Evolutionary conservation across 2,113 vertebrate species (phyloP).

Genomic region (Pseudopipra pipra): DNA sequence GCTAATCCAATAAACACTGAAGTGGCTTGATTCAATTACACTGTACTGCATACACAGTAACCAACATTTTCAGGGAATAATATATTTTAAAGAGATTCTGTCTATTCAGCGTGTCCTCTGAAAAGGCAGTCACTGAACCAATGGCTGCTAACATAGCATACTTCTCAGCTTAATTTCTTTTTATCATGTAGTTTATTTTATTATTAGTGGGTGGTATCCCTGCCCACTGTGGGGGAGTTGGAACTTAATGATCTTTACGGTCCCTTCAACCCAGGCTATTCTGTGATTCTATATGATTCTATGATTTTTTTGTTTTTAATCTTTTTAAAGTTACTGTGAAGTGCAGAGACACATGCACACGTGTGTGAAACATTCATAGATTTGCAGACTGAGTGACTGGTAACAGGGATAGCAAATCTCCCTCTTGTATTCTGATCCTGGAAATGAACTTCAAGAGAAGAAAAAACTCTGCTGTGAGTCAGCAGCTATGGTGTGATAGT

Average conservation of each 20-base stretch:
- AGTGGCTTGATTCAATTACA: not conserved
- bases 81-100: not conserved
- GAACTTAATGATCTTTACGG: not conserved
- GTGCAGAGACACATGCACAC: not conserved
- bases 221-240: not conserved
- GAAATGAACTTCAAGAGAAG: not conserved
- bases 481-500: not conserved
- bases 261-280: not conserved
- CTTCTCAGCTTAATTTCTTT: not conserved
- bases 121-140: not conserved
- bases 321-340: not conserved
- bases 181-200: not conserved
- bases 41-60: not conserved
- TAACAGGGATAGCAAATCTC: not conserved
- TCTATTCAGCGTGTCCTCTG: not conserved
- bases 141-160: fast-evolving
- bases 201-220: not conserved
- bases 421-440: not conserved
- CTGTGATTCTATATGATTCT: not conserved
- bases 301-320: not conserved
- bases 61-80: not conserved
- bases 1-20: not conserved
- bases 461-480: not conserved
- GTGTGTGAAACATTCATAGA: not conserved
- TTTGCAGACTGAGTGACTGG: not conserved